Base-by-base conservation (phyloP, 2,797 vertebrate genomes). In the Phalanger gymnotis region DNA sequence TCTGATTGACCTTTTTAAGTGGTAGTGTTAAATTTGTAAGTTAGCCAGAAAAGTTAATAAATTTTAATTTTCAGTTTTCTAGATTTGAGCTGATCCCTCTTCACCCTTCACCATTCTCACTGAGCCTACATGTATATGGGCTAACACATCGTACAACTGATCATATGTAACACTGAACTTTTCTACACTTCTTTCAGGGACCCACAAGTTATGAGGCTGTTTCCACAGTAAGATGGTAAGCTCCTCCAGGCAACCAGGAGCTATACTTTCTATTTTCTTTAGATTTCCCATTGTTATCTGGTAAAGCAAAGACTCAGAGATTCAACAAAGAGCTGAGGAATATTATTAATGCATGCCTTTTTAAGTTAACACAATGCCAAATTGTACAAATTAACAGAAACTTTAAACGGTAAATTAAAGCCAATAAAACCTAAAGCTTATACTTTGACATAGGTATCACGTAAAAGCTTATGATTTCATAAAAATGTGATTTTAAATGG, bases 341-440 rank as follows among this genome's bases (percentile, higher is more conserved):
- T 58, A 61, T 34, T n/a, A 47, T 47, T 81, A 81, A 81, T 47
- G 14, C 7, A 47, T 11, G 40, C 2, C n/a, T 55, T 95, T 91
- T 53, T 53, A 19, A 95, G 61, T 73, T 91, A 95, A 93, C 61
- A 90, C 54, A 56, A 94, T 51, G 52, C 53, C 51, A 14, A 56
- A 51, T 14, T 28, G 4, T 34, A 28, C 55, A 52, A 94, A 51
- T 95, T 91, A 95, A 56, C 52, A 94, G 57, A 91, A 92, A 92
- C 90, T 94, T 93, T 87, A 53, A 53, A 89, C 57, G 91, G 34
- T 27, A 54, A 94, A 95, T 3, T 51, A 95, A 22, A 94, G 54
- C 87, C 93, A 55, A 16, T 91, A 58, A 66, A 89, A 61, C 53
- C 89, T 90, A 54, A 27, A 81, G n/a, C n/a, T 81, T 93, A 93